Evolutionary conservation across 2,888 invertebrate species (phyloP), one percentile per base, ranked within the genome.

Genomic region (Microdon myrmicae): DNA sequence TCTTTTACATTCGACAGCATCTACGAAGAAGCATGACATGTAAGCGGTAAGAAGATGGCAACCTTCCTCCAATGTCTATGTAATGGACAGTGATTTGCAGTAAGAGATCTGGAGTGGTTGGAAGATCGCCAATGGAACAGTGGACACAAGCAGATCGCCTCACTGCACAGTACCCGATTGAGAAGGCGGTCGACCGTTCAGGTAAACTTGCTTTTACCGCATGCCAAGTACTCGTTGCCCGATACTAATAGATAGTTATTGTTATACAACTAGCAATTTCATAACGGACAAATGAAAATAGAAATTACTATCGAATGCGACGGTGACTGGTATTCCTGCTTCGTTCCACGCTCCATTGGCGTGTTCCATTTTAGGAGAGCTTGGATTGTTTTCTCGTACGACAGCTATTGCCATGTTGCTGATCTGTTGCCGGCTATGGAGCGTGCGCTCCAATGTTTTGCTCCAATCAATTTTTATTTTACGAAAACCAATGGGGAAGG

Each of bases 221-320:
- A 64, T 58, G 47, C 64, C 58, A 51, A 64, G 58, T 64, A 38
- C 51, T 53, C 47, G 58, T 58, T 64, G 39, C 35, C 31, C 58
- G 64, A 64, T 58, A 64, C 58, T 47, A 64, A 47, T 45, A 47
- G 58, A 58, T 58, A 49, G 41, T 58, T 64, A 64, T 64, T 64
- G 56, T 64, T 58, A 58, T 58, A 64, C 64, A 64, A 64, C 64
- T 58, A 37, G 53, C 58, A 51, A 64, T 64, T 64, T 64, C 64
- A 64, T 64, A 64, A 64, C 64, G 64, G 64, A 58, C 64, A 58
- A 51, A 58, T 64, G 53, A 58, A 64, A 64, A 64, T 47, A 64
- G 64, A 64, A 64, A 58, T 53, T 58, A 64, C 39, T 51, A 37
- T 47, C 22, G 51, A 29, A 51, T 45, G n/a, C n/a, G n/a, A n/a